Evolutionary conservation across 1,140 invertebrate species (phyloP).

Genomic region (Drosophila repletoides): DNA sequence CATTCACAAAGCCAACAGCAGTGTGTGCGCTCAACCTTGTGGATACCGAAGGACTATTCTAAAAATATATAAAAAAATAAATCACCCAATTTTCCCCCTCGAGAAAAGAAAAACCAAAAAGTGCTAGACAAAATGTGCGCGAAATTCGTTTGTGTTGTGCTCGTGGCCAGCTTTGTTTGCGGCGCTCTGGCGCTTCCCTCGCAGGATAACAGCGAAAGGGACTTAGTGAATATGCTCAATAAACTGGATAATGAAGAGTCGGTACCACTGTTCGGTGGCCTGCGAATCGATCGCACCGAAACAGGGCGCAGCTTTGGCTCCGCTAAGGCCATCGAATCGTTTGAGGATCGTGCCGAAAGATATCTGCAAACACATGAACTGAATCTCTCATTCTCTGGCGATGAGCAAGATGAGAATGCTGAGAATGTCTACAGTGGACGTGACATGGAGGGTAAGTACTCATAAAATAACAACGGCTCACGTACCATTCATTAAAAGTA

Average conservation of each 20-base stretch:
- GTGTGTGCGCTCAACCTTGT: conserved; percentile 54
- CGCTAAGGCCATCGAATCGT: conserved; percentile 68
- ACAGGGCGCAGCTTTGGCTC: conserved; percentile 63
- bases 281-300: conserved; percentile 69
- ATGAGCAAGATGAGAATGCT: conserved; percentile 69
- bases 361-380: conserved; percentile 82
- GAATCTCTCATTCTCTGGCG: conserved; percentile 76
- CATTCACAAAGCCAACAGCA: conserved; percentile 75
- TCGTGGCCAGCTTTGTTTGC: conserved; percentile 76
- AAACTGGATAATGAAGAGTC: conserved; percentile 80
- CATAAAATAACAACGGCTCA: background rate
- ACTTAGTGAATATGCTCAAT: conserved; percentile 82
- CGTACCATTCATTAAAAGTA: conserved; percentile 6
- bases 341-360: conserved; percentile 82
- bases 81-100: conserved; percentile 3
- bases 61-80: conserved; percentile 19
- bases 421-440: conserved; percentile 73
- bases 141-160: conserved; percentile 81
- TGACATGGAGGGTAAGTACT: conserved; percentile 76
- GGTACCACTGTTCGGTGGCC: conserved; percentile 80
- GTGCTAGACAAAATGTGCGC: conserved; percentile 68
- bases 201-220: conserved; percentile 80
- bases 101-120: conserved; percentile 34
- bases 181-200: conserved; percentile 66
- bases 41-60: conserved; percentile 59